Conservation (phyloP, 2,113 vertebrate species). For the Dromas ardeola region DNA sequence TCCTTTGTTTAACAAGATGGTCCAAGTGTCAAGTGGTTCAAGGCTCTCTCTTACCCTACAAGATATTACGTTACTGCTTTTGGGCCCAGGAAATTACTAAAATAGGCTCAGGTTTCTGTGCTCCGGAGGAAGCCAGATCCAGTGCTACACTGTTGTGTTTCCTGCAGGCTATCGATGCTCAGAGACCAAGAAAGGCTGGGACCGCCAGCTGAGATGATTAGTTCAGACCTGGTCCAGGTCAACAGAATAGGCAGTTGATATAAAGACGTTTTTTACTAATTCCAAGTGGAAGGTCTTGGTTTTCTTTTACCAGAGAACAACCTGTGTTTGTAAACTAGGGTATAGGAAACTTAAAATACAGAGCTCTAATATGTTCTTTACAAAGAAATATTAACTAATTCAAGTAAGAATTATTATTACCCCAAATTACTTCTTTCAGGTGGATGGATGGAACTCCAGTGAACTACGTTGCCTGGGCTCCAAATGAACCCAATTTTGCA, state of each 20-base stretch:
- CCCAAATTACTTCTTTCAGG: constrained; percentile 70
- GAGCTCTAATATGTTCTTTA: background rate
- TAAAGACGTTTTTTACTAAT: background rate
- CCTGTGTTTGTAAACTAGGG: background rate
- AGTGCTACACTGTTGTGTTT: background rate
- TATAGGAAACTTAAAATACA: background rate
- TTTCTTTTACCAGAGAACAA: background rate
- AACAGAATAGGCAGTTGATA: background rate
- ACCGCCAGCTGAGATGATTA: background rate
- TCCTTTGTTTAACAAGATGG: background rate
- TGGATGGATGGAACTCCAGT: constrained; percentile 89
- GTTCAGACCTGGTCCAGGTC: background rate
- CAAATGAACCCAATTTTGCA: constrained; percentile 94
- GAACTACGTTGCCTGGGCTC: constrained; percentile 87
- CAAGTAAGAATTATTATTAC: background rate
- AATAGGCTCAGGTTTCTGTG: background rate
- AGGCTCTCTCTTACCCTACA: background rate
- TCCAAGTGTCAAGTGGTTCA: background rate
- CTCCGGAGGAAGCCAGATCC: background rate
- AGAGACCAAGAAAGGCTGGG: background rate
- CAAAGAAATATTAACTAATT: background rate
- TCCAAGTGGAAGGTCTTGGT: background rate
- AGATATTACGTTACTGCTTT: background rate
- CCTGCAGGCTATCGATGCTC: background rate
- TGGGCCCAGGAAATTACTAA: background rate